Evolutionary conservation across 2,113 vertebrate species (phyloP), one percentile per base, ranked within the genome.

Genomic region (Menidia beryllina): DNA sequence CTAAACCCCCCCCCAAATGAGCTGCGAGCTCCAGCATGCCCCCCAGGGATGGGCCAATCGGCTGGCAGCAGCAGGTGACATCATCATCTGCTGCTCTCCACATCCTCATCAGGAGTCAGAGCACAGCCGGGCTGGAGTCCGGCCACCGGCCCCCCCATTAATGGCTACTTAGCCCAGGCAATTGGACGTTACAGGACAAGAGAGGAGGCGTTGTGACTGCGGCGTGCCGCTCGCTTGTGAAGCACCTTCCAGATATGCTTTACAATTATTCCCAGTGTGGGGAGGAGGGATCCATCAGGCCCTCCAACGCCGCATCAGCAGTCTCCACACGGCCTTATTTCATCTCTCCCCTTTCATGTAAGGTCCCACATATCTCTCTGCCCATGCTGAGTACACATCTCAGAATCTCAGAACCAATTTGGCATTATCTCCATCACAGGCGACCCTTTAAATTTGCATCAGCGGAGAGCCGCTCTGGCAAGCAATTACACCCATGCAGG

Each of bases 401-500:
- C 86, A 86, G 68, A 80, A 87, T 83, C 86, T 90, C 83, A 80
- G 81, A 87, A 78, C 86, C 86, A 88, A 91, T 91, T 91, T 91
- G 83, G 77, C 77, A 86, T 91, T 89, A 90, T 88, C 90, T 88
- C 85, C 83, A 91, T 92, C 91, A 91, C 67, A 63, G 83, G 80
- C 86, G 77, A 87, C 81, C 85, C 86, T 75, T 83, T 82, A 83
- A 87, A 87, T 92, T 82, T 90, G 90, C 88, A 89, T 91, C 88
- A 82, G 88, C 83, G 72, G 79, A 89, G 85, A 80, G 75, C n/a
- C n/a, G 84, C 66, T 89, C 88, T 91, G 90, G 90, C 87, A 88
- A 91, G 90, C 92, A 92, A 93, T 93, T 93, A 93, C 88, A 84
- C 71, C 90, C 61, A 86, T 91, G 89, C 83, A 84, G 84, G 84